A percentile compares a stretch with the other conserved stretches of the same genome.
Conservation (phyloP, 2,888 invertebrate genomes). For the Ectemnius cavifrons region DNA sequence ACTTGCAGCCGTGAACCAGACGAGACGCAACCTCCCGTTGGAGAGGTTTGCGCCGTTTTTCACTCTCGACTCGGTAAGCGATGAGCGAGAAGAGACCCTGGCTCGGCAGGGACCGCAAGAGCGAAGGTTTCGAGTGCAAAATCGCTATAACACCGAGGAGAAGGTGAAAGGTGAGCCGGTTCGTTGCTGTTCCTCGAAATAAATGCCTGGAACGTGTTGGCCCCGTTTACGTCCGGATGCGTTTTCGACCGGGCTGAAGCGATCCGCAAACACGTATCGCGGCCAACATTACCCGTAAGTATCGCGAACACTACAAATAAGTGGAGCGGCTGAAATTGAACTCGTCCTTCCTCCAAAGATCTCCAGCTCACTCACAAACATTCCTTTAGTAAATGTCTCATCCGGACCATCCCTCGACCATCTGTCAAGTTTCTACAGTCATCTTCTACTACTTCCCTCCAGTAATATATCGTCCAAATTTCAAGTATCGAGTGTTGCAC, state of each 20-base stretch:
- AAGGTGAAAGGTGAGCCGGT: conserved; percentile 36
- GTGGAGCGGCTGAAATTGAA: conserved; percentile 34
- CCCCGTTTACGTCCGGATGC: conserved; percentile 20
- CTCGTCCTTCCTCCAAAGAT: not conserved
- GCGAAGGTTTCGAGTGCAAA: conserved; percentile 13
- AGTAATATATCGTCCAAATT: too few relatives aligned
- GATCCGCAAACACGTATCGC: conserved; percentile 52
- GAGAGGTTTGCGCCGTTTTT: conserved; percentile 42
- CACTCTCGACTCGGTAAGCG: conserved; percentile 37
- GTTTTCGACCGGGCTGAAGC: conserved; percentile 41
- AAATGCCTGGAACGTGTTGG: conserved; percentile 49
- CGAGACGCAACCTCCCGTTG: not conserved
- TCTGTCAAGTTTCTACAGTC: conserved; percentile 19
- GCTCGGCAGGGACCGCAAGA: not conserved
- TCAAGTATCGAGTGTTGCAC: too few relatives aligned
- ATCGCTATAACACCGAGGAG: not conserved
- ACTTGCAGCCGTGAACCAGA: conserved; percentile 10
- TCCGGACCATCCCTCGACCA: not conserved
- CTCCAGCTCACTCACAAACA: conserved; percentile 8
- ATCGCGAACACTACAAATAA: conserved; percentile 43
- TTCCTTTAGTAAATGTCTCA: not conserved
- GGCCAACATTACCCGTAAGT: conserved; percentile 37
- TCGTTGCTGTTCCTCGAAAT: conserved; percentile 34
- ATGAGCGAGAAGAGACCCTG: conserved; percentile 20
- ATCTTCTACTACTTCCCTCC: not conserved